Conservation (phyloP, 23 tunicate genomes). For the Clavelina lepadiformis region DNA sequence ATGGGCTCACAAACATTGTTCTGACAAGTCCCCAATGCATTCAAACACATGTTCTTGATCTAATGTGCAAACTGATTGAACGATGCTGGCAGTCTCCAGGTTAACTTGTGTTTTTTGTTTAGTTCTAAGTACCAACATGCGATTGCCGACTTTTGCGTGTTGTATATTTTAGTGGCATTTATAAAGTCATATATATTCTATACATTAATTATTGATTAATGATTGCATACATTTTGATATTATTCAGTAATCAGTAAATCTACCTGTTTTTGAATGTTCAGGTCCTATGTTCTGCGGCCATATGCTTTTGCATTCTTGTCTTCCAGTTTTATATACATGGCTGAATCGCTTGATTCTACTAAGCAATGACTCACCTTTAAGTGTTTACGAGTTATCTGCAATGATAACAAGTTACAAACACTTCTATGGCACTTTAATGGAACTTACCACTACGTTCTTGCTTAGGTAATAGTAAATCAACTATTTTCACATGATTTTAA, state of each 20-base stretch:
- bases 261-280: too few species aligned
- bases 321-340: conserved; percentile 23
- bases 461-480: too few species aligned
- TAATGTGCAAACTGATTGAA: conserved; percentile 45
- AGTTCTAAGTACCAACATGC: too few species aligned
- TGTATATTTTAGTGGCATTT: too few species aligned
- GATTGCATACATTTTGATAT: too few species aligned
- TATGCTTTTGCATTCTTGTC: conserved; percentile 43
- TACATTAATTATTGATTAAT: too few species aligned
- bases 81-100: too few species aligned
- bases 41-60: conserved; percentile 35
- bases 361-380: background rate
- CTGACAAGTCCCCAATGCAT: conserved; percentile 15
- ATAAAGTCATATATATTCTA: too few species aligned
- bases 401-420: conserved; percentile 27
- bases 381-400: background rate
- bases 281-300: conserved; percentile 21
- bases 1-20: conserved; percentile 26
- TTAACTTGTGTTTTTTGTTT: too few species aligned
- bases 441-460: conserved; percentile 25
- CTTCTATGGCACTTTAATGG: conserved; percentile 49
- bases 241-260: too few species aligned
- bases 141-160: too few species aligned
- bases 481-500: too few species aligned
- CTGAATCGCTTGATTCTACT: conserved; percentile 9